Base-by-base conservation (phyloP, 2,113 vertebrate species). In the Trematomus loennbergii region DNA sequence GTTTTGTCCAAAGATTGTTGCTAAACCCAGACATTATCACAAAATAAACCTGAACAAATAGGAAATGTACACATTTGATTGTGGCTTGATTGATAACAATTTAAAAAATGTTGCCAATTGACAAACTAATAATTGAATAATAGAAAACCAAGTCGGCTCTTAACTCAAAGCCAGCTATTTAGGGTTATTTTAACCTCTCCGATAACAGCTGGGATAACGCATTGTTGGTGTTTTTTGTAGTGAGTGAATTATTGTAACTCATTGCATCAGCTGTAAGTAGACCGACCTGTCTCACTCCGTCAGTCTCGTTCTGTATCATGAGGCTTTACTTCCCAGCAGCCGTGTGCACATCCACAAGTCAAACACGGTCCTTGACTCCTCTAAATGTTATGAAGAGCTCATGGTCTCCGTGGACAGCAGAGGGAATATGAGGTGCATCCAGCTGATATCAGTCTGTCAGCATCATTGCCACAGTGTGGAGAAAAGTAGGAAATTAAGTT, bases 301-400 rank as follows among this genome's bases (percentile, higher is more conserved):
- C 77, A 76, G 75, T 43, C 33, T 48, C 18, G 29, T 45, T 81
- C 58, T 70, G 60, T 50, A 40, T 67, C 20, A 52, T 60, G 61
- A 72, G 36, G 46, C 15, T 55, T 63, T 60, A 61, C 73, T 68
- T 85, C 69, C 60, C 22, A 4, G 2, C 17, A 55, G 60, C 69
- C 36, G 54, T 22, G 59, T 50, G 5, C 53, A 79, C 72, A 73
- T 77, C 72, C 65, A 72, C 65, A 60, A 61, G 72, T 85, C 72
- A 63, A 61, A 16, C 52, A 16, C 7, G 65, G 63, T 83, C 66
- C 79, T 87, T 64, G 71, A 65, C 67, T 68, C 71, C 66, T 81
- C 46, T 81, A 79, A 81, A 83, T 54, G 50, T 72, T 85, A 78
- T 73, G 71, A 91, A 80, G 80, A 85, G 79, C 76, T 88, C 82